phyloP scores from a whole-genome alignment of 2,797 vertebrate species.

The Bradypus variegatus region DNA sequence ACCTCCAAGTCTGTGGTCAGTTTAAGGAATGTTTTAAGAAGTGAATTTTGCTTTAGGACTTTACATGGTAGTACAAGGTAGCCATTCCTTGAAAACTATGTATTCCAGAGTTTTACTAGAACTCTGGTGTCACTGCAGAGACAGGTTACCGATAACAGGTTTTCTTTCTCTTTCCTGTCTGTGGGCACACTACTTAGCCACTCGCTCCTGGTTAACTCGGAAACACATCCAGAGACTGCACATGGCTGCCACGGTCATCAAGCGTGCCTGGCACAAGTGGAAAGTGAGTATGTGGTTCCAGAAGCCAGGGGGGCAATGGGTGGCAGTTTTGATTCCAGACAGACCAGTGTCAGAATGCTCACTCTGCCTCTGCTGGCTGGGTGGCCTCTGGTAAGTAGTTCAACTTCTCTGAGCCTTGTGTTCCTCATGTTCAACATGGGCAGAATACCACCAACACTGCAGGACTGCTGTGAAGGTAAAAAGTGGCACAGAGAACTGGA shows the following conservation, averaged over 20 bases:
- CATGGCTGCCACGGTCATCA: slow-evolving; percentile 79
- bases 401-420: background rate
- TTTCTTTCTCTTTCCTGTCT: background rate
- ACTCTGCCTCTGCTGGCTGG: background rate
- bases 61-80: background rate
- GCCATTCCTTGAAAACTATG: background rate
- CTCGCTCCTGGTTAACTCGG: slow-evolving; percentile 87
- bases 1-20: background rate
- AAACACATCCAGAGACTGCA: slow-evolving; percentile 77
- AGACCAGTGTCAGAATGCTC: background rate
- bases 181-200: slow-evolving; percentile 68
- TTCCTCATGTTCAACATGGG: fast-evolving
- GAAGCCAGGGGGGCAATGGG: background rate
- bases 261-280: slow-evolving; percentile 84
- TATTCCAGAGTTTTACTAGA: background rate
- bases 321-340: background rate
- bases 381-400: background rate
- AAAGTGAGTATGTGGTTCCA: slow-evolving; percentile 77
- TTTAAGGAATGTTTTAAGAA: background rate
- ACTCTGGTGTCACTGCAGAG: background rate
- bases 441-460: background rate
- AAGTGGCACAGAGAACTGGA: background rate
- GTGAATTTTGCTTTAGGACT: background rate
- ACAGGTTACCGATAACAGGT: background rate
- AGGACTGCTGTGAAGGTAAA: background rate